Evolutionary conservation across 2,113 vertebrate species (phyloP).

Genomic region (Panthera uncia): DNA sequence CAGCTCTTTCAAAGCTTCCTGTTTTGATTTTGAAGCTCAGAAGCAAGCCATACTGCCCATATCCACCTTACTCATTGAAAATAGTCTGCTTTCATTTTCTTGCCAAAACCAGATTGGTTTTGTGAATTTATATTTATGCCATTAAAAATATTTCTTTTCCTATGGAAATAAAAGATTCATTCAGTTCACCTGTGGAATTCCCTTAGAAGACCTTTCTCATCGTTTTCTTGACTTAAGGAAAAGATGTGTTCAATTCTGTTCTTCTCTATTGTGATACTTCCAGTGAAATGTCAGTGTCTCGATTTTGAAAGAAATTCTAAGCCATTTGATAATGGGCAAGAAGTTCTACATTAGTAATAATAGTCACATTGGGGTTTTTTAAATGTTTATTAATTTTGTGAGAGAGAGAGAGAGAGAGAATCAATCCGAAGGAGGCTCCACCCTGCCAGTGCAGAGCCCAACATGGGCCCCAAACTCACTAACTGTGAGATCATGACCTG

Average conservation of each 20-base stretch:
- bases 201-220: conserved; percentile 23
- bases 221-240: conserved; percentile 64
- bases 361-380: not conserved
- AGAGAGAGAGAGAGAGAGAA: too few species aligned
- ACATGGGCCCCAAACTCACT: too few species aligned
- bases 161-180: conserved; percentile 3
- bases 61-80: conserved; percentile 33
- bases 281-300: not conserved
- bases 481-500: too few species aligned
- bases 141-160: conserved; percentile 43
- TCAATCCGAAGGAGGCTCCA: too few species aligned
- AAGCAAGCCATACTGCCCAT: not conserved
- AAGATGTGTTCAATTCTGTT: not conserved
- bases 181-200: conserved; percentile 13
- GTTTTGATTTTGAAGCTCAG: conserved; percentile 56
- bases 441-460: too few species aligned
- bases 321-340: not conserved
- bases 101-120: conserved; percentile 63
- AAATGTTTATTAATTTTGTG: too few species aligned
- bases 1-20: conserved; percentile 43
- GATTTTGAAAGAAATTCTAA: conserved; percentile 38
- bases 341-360: conserved; percentile 35
- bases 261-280: conserved; percentile 17
- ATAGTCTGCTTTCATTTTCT: conserved; percentile 31
- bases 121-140: conserved; percentile 47